phyloP scores from a whole-genome alignment of 2,797 vertebrate genomes.

The Aplochiton taeniatus region DNA sequence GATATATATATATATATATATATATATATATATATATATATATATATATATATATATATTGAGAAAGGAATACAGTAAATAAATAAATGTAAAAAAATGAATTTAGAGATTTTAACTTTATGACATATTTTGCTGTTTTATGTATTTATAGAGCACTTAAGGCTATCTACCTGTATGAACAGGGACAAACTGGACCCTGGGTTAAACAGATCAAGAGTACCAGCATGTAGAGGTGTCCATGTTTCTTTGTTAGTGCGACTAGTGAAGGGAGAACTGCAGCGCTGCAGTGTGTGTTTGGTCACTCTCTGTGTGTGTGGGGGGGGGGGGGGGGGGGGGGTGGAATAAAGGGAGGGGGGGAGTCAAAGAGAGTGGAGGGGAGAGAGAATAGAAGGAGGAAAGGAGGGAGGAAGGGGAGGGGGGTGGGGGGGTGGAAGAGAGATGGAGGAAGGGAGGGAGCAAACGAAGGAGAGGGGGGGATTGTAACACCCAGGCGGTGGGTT shows the following conservation, averaged over 20 bases:
- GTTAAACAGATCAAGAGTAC: slow-evolving; percentile 39
- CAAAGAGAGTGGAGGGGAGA: slow-evolving; percentile 10
- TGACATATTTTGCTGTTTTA: slow-evolving; percentile 14
- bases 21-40: too few species aligned
- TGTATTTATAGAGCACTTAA: slow-evolving; percentile 7
- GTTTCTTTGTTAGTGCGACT: slow-evolving; percentile 70
- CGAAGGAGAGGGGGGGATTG: slow-evolving; percentile 56
- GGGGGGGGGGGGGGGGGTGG: slow-evolving; percentile 14
- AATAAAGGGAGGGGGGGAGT: background rate
- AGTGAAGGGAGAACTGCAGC: slow-evolving; percentile 58
- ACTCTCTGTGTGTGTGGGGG: slow-evolving; percentile 33
- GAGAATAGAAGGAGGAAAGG: background rate
- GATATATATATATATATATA: too few species aligned
- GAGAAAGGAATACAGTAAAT: too few species aligned
- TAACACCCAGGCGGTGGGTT: slow-evolving; percentile 78
- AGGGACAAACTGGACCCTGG: slow-evolving; percentile 44
- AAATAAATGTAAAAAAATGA: background rate
- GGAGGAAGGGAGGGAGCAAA: background rate
- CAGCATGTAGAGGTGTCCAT: slow-evolving; percentile 48
- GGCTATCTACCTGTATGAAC: slow-evolving; percentile 27
- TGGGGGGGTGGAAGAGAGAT: background rate
- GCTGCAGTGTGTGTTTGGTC: slow-evolving; percentile 53
- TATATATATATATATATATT: too few species aligned
- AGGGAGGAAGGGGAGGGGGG: slow-evolving; percentile 1
- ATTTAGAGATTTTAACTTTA: slow-evolving; percentile 10